Base-by-base conservation (phyloP, 2,888 invertebrate species). In the Drosophila subsilvestris region DNA sequence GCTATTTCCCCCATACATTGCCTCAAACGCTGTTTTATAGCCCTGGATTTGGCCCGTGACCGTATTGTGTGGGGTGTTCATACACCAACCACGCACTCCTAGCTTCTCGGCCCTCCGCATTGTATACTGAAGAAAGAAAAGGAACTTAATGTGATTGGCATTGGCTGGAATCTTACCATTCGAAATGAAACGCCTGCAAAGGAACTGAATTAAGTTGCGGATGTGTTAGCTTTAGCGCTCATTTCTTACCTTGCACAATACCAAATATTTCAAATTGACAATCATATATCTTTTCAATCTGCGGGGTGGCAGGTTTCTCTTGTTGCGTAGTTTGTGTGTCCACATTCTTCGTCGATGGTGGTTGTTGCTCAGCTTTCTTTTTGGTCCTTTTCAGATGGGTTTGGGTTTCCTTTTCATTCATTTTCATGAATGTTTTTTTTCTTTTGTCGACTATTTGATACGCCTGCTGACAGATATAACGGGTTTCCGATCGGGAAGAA, bases 31-130 rank as follows among this genome's bases (percentile, higher is more conserved):
- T 0, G 79, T 70, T 57, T 89, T 79, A 20, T 92, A 85, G 8
- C 95, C 95, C 90, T 95, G 93, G 57, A 95, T 82, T 48, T 92
- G 55, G 5, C 95, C 95, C 54, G 93, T 90, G 0, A 95, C 94
- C 0, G 95, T 95, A n/a, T 93, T 94, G 20, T 90, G 78, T 0
- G 90, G 77, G 0, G 95, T 94, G 80, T 95, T 95, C 93, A 93
- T 94, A 77, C 94, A 94, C 94, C 94, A 95, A 25, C 95, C 95
- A 58, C 90, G 93, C 7, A 95, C 68, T 4, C 93, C 93, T 14
- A 95, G 90, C 71, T 93, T 92, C 68, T 92, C 92, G 0, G 94
- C 94, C 77, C 94, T 93, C 67, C 93, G 91, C 82, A 94, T 92
- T 0, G 89, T 86, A 62, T 87, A 80, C 88, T 88, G 18, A 5